phyloP scores from a whole-genome alignment of 2,888 invertebrate genomes.

The Harpalus rubripes region DNA sequence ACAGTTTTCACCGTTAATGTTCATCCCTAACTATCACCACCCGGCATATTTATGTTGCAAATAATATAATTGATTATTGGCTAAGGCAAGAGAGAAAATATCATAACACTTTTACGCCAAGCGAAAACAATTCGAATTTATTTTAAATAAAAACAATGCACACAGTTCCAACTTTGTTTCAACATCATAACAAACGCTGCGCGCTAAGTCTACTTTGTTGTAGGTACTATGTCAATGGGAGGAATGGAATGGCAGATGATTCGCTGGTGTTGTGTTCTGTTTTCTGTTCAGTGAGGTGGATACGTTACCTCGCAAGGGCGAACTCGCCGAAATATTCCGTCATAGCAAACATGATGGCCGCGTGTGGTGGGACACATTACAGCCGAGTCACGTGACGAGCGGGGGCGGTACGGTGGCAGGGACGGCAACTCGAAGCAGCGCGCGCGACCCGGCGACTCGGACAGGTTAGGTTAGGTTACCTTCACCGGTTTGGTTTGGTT shows the following conservation, averaged over 20 bases:
- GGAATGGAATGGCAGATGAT: slow-evolving; percentile 6
- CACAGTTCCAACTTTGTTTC: too few species aligned
- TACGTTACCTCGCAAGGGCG: slow-evolving; percentile 77
- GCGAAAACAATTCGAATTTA: too few species aligned
- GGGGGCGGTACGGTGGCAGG: slow-evolving; percentile 5
- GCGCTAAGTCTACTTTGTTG: too few species aligned
- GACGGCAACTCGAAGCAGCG: not conserved
- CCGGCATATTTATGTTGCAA: too few species aligned
- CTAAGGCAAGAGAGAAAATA: too few species aligned
- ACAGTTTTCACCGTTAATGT: too few species aligned
- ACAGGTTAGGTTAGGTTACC: slow-evolving; percentile 65
- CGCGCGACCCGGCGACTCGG: slow-evolving; percentile 50
- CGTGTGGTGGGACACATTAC: slow-evolving; percentile 69
- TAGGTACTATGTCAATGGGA: too few species aligned
- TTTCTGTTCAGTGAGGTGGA: not conserved
- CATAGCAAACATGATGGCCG: slow-evolving; percentile 78
- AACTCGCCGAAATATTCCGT: slow-evolving; percentile 79
- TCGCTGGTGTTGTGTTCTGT: not conserved
- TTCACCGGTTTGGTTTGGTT: not conserved
- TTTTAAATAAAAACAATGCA: too few species aligned
- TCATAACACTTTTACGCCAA: too few species aligned
- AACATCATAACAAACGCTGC: too few species aligned
- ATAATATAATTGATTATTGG: too few species aligned
- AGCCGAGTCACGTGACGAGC: slow-evolving; percentile 49
- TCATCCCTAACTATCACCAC: too few species aligned